A percentile compares a stretch with the other conserved stretches of the same genome.
phyloP scores from a whole-genome alignment of 2,797 vertebrate species.

The Cuculus canorus region DNA sequence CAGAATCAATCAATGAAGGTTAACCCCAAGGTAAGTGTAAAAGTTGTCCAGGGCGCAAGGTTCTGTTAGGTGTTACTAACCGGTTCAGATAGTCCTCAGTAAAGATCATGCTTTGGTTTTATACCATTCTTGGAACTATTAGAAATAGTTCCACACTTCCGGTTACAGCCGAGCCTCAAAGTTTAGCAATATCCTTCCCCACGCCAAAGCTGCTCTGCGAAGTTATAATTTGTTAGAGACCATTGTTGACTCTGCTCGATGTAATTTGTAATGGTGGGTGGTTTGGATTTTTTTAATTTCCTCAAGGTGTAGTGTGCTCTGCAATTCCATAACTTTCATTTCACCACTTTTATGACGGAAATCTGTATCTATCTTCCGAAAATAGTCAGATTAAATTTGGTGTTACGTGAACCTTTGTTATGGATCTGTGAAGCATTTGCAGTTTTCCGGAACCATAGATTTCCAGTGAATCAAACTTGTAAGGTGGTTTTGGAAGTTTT shows the following conservation, averaged over 20 bases:
- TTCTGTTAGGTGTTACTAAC: not conserved
- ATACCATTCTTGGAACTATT: not conserved
- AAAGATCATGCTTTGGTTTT: not conserved
- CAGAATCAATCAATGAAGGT: constrained; percentile 89
- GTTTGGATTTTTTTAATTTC: not conserved
- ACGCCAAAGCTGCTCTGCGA: no score
- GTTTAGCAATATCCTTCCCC: not conserved
- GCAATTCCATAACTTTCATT: not conserved
- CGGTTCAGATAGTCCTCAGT: not conserved
- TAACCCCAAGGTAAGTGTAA: constrained; percentile 80
- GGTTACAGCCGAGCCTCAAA: not conserved
- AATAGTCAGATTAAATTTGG: not conserved
- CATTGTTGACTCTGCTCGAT: not conserved
- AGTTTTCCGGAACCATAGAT: not conserved
- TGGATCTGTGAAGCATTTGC: not conserved
- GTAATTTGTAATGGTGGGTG: not conserved
- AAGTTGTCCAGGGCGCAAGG: not conserved
- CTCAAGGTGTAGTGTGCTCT: rapidly evolving
- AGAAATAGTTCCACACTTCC: not conserved
- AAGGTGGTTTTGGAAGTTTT: not conserved
- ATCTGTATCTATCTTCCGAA: not conserved
- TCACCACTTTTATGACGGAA: not conserved
- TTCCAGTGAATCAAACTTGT: not conserved
- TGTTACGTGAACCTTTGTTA: not conserved
- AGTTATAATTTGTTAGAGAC: not conserved